Conservation (phyloP, 1,140 invertebrate genomes). For the Glossosoma conforme region DNA sequence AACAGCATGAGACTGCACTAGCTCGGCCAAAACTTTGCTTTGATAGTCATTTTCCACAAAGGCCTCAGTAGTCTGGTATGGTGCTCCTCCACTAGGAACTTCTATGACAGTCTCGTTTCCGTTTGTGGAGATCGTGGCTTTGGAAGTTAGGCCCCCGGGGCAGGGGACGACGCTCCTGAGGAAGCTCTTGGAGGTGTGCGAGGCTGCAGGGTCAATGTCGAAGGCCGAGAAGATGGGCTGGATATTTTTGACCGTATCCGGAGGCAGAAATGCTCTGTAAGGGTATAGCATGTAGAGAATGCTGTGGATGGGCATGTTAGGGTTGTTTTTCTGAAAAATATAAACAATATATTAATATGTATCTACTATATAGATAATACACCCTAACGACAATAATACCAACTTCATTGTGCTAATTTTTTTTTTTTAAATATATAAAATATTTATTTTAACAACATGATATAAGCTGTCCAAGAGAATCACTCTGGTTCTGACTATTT, state of each 20-base stretch:
- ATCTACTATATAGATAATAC: neutral
- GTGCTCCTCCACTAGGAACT: constrained; percentile 40
- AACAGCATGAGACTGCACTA: constrained; percentile 72
- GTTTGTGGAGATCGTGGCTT: constrained; percentile 31
- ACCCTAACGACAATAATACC: neutral
- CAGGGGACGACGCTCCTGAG: neutral
- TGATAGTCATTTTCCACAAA: constrained; percentile 77
- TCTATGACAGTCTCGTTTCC: constrained; percentile 37
- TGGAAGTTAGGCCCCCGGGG: neutral
- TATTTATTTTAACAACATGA: too few species aligned
- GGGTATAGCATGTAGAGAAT: constrained; percentile 78
- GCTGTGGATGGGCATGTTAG: constrained; percentile 58
- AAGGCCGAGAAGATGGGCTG: constrained; percentile 62
- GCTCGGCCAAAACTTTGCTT: constrained; percentile 67
- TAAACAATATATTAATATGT: constrained; percentile 7
- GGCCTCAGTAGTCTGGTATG: constrained; percentile 29
- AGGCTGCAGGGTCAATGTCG: constrained; percentile 39
- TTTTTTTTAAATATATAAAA: too few species aligned
- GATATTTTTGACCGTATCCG: constrained; percentile 66
- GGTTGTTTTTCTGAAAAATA: constrained; percentile 62
- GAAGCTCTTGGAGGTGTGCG: neutral
- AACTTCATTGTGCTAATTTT: too few species aligned
- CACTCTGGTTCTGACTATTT: too few species aligned
- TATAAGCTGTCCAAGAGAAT: too few species aligned
- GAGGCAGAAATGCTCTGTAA: constrained; percentile 68